These are phyloP conservation scores for Cromileptes altivelis DNA, from an alignment of 2,113 vertebrate genomes.

Conservation along the genomic window DNA sequence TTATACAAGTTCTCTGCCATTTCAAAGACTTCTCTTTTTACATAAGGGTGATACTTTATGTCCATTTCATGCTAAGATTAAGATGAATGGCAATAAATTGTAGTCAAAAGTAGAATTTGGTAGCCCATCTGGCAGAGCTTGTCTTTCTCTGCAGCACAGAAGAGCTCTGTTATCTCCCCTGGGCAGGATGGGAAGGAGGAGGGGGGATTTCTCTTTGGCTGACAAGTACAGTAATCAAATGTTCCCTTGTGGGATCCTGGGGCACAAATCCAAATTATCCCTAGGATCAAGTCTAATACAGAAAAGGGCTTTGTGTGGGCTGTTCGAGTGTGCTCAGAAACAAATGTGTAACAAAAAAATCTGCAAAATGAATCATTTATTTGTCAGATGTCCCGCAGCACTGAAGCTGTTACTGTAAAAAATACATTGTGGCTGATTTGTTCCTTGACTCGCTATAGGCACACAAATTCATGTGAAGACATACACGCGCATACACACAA, in stretches of 20 bases:
- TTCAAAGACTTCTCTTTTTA: background rate
- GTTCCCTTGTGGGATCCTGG: slow-evolving; percentile 55
- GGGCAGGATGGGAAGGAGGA: slow-evolving; percentile 42
- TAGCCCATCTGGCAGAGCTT: slow-evolving; percentile 30
- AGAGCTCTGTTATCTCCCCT: slow-evolving; percentile 64
- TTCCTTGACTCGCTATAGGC: slow-evolving; percentile 1
- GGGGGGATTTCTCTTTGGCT: slow-evolving; percentile 51
- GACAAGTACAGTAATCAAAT: slow-evolving; percentile 75
- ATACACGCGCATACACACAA: background rate
- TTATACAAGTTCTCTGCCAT: background rate
- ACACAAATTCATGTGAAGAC: background rate
- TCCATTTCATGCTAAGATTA: slow-evolving; percentile 13
- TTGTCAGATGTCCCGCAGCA: slow-evolving; percentile 14
- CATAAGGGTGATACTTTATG: background rate
- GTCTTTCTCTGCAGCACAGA: slow-evolving; percentile 47
- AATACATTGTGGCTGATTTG: background rate
- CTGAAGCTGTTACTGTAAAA: slow-evolving; percentile 1
- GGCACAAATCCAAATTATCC: slow-evolving; percentile 64
- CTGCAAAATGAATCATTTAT: slow-evolving; percentile 31
- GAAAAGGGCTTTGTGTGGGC: slow-evolving; percentile 60
- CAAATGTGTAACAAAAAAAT: slow-evolving; percentile 34
- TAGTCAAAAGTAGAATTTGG: slow-evolving; percentile 28
- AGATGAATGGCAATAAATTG: background rate
- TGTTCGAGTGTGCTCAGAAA: slow-evolving; percentile 31
- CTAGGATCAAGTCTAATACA: slow-evolving; percentile 55